These are phyloP conservation scores for Hydropsyche tenuis DNA, from an alignment of 1,140 invertebrate genomes.

Conservation along the genomic window DNA sequence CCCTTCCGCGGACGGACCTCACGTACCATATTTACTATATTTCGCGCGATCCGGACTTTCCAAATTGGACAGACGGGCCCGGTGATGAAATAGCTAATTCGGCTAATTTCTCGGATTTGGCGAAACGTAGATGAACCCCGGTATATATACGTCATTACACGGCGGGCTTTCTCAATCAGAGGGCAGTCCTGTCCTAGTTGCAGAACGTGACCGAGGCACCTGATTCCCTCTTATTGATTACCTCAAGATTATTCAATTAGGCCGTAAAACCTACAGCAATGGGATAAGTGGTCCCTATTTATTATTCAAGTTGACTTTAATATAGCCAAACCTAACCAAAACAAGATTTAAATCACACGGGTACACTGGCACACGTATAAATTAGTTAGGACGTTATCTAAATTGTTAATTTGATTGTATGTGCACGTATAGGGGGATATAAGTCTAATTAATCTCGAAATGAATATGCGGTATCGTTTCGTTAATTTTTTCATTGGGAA, in stretches of 20 bases:
- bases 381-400: conserved; percentile 29
- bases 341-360: conserved; percentile 26
- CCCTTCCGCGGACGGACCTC: neutral
- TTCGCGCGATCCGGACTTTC: neutral
- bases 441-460: no score
- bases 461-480: no score
- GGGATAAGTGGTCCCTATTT: conserved; percentile 33
- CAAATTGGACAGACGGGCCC: no score
- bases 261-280: conserved; percentile 23
- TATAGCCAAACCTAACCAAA: conserved; percentile 25
- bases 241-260: conserved; percentile 37
- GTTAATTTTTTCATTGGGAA: no score
- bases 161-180: no score
- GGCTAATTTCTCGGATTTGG: no score
- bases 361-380: conserved; percentile 11
- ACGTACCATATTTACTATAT: neutral
- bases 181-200: conserved; percentile 14
- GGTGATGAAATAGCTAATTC: no score
- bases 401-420: conserved; percentile 17
- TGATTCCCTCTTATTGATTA: conserved; percentile 31
- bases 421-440: neutral
- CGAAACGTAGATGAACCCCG: no score
- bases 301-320: conserved; percentile 28
- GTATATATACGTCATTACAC: no score
- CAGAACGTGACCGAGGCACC: conserved; percentile 26